Evolutionary conservation across 2,888 invertebrate genomes (phyloP).

Genomic region (Habrosyne pyritoides): DNA sequence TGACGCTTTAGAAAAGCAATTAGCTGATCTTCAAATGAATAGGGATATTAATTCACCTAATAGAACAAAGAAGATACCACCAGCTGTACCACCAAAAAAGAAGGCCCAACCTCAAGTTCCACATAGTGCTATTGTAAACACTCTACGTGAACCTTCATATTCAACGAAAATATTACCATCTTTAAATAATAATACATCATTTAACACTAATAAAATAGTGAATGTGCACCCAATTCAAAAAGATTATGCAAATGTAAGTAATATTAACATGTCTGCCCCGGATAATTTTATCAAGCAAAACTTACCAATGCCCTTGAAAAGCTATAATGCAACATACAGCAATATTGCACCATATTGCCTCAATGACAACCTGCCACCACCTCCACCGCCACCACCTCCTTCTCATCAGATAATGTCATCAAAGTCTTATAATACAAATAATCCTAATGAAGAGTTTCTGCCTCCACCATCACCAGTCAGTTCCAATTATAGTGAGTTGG

Average conservation of each 20-base stretch:
- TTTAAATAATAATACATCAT: slow-evolving; percentile 58
- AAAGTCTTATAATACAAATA: slow-evolving; percentile 63
- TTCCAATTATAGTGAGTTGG: slow-evolving; percentile 94
- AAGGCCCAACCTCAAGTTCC: slow-evolving; percentile 88
- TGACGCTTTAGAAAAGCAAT: slow-evolving; percentile 87
- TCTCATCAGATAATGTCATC: slow-evolving; percentile 75
- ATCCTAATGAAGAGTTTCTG: slow-evolving; percentile 85
- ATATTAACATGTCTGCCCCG: slow-evolving; percentile 41
- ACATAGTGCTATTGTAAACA: slow-evolving; percentile 88
- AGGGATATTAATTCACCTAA: slow-evolving; percentile 64
- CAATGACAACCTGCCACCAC: slow-evolving; percentile 79
- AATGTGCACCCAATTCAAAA: slow-evolving; percentile 45
- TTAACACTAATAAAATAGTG: slow-evolving; percentile 46
- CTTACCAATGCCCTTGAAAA: slow-evolving; percentile 42
- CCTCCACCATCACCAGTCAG: slow-evolving; percentile 95
- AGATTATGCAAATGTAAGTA: slow-evolving; percentile 69
- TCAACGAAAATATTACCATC: slow-evolving; percentile 83
- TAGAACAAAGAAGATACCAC: slow-evolving; percentile 86
- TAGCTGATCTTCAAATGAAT: slow-evolving; percentile 86
- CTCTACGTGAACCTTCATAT: slow-evolving; percentile 89
- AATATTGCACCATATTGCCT: slow-evolving; percentile 74
- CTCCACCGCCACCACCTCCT: slow-evolving; percentile 83
- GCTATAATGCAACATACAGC: slow-evolving; percentile 81
- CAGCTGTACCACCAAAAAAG: slow-evolving; percentile 92
- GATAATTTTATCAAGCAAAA: slow-evolving; percentile 45